Percentiles rank a stretch among this genome's conserved stretches.
Evolutionary conservation across 2,888 invertebrate genomes (phyloP).

Genomic region (Nipponacmea schrenckii): DNA sequence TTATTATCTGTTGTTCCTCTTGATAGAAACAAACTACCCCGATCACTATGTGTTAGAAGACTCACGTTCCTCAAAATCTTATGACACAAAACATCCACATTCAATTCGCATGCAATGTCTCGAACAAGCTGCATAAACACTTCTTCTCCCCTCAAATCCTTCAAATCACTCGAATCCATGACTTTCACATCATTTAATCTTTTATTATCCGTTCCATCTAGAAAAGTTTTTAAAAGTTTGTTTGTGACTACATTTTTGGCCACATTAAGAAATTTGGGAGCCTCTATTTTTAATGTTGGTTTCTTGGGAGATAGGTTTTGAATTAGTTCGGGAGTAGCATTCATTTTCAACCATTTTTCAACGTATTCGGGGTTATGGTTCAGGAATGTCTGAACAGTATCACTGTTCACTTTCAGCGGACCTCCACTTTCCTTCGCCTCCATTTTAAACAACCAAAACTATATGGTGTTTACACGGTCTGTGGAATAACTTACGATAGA

Average conservation of each 20-base stretch:
- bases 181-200: slow-evolving; percentile 27
- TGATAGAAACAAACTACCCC: slow-evolving; percentile 86
- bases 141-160: slow-evolving; percentile 73
- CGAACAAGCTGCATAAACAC: slow-evolving; percentile 94
- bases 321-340: slow-evolving; percentile 18
- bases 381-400: slow-evolving; percentile 44
- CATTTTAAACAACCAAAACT: neutral
- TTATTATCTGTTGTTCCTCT: slow-evolving; percentile 80
- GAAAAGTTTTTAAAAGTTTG: slow-evolving; percentile 56
- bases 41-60: slow-evolving; percentile 87
- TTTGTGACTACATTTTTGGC: slow-evolving; percentile 53
- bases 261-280: slow-evolving; percentile 21
- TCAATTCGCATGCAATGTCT: slow-evolving; percentile 92
- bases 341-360: slow-evolving; percentile 51
- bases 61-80: slow-evolving; percentile 94
- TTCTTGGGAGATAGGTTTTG: neutral
- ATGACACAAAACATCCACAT: slow-evolving; percentile 93
- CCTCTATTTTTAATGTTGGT: neutral
- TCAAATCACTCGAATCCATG: neutral
- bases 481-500: neutral
- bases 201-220: slow-evolving; percentile 39
- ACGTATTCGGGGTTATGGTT: slow-evolving; percentile 50
- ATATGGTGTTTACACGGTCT: too few relatives aligned
- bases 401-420: slow-evolving; percentile 19
- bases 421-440: neutral